Percentiles rank a stretch among this genome's conserved stretches.
Evolutionary conservation across 2,888 invertebrate genomes (phyloP).

Genomic region (Cataglyphis cursor): DNA sequence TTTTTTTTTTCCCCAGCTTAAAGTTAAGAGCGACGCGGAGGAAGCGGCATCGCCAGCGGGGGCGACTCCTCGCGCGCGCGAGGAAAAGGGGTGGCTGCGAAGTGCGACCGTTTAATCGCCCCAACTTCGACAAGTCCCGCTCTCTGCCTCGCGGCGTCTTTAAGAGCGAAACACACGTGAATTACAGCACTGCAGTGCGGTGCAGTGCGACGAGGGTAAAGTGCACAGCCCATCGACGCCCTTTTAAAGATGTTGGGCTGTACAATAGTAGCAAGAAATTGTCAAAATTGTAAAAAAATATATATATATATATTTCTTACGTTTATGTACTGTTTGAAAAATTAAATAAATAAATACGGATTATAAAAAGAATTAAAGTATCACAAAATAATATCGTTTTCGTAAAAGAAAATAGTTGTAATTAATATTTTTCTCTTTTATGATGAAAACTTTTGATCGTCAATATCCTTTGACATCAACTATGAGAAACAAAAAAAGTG

Average conservation of each 20-base stretch:
- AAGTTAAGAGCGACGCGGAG: conserved; percentile 1
- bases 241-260: conserved; percentile 19
- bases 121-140: conserved; percentile 15
- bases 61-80: background rate
- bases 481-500: too few relatives aligned
- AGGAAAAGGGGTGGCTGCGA: conserved; percentile 3
- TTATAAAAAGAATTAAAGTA: too few relatives aligned
- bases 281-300: too few relatives aligned
- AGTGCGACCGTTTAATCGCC: conserved; percentile 42
- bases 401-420: too few relatives aligned
- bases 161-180: conserved; percentile 25
- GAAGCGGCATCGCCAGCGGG: background rate
- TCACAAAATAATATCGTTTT: too few relatives aligned
- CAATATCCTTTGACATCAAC: too few relatives aligned
- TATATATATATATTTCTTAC: too few relatives aligned
- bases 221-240: conserved; percentile 1
- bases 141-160: conserved; percentile 9
- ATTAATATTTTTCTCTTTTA: too few relatives aligned
- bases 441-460: too few relatives aligned
- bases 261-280: too few relatives aligned
- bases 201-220: conserved; percentile 17
- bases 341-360: too few relatives aligned
- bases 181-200: conserved; percentile 28
- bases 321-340: too few relatives aligned
- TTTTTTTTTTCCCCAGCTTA: background rate